A percentile compares a stretch with the other conserved stretches of the same genome.
Conservation (phyloP, 1,140 invertebrate species). For the Lineus longissimus region DNA sequence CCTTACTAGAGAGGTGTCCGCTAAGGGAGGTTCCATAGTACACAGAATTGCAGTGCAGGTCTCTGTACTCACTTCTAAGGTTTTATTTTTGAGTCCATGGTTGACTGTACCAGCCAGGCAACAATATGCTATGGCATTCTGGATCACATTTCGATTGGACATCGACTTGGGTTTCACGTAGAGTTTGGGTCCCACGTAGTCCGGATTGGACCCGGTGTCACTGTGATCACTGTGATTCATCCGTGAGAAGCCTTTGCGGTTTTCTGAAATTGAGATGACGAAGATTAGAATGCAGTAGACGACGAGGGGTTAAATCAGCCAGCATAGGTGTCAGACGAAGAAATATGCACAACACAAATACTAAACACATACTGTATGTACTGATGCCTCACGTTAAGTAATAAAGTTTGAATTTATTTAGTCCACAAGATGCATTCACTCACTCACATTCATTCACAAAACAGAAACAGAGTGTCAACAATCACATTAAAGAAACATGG, state of each 20-base stretch:
- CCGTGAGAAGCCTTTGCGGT: not conserved
- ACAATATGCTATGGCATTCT: constrained; percentile 97
- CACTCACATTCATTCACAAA: too few relatives aligned
- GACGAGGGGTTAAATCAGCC: not conserved
- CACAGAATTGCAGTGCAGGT: too few relatives aligned
- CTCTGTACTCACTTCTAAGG: constrained; percentile 70
- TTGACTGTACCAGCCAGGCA: constrained; percentile 97
- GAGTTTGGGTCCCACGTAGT: constrained; percentile 77
- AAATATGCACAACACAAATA: too few relatives aligned
- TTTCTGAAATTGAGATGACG: not conserved
- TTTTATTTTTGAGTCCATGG: constrained; percentile 84
- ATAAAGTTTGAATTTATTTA: too few relatives aligned
- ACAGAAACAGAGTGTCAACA: too few relatives aligned
- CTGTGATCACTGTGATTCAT: not conserved
- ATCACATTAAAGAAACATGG: too few relatives aligned
- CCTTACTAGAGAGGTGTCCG: too few relatives aligned
- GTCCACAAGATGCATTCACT: too few relatives aligned
- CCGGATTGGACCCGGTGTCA: not conserved
- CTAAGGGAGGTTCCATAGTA: too few relatives aligned
- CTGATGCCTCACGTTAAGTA: too few relatives aligned
- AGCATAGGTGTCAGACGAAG: too few relatives aligned
- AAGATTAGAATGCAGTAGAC: not conserved
- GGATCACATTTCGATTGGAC: constrained; percentile 93
- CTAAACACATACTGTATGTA: too few relatives aligned
- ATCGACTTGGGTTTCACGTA: constrained; percentile 98